These are phyloP conservation scores for Drosophila niveifrons DNA, from an alignment of 2,888 invertebrate species.

Conservation along the genomic window DNA sequence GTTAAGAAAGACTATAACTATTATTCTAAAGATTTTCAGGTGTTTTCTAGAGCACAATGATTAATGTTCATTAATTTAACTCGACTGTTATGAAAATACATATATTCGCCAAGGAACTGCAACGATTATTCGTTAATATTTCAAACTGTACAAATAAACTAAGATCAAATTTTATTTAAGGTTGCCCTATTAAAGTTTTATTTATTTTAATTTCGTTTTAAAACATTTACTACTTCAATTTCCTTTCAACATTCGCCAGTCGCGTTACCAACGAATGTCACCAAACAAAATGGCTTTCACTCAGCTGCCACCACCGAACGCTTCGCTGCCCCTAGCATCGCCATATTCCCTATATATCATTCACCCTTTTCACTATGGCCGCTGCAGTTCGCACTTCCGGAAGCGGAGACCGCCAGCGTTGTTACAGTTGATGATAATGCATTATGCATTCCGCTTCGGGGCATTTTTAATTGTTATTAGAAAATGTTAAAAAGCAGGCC, in stretches of 20 bases:
- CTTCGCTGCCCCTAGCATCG: slow-evolving; percentile 48
- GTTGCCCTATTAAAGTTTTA: background rate
- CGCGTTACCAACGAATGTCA: slow-evolving; percentile 26
- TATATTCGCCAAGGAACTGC: no score
- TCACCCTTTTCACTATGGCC: slow-evolving; percentile 34
- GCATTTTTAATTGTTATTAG: slow-evolving; percentile 68
- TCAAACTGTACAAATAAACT: no score
- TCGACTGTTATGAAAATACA: no score
- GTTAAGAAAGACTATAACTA: no score
- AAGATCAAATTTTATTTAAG: no score
- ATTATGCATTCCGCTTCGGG: slow-evolving; percentile 62
- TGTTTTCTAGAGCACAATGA: no score
- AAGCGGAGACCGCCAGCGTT: slow-evolving; percentile 61
- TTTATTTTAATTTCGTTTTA: background rate
- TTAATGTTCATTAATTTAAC: no score
- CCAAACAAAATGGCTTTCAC: slow-evolving; percentile 50
- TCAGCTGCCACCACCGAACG: slow-evolving; percentile 40
- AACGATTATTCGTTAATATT: no score
- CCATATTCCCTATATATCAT: slow-evolving; percentile 42
- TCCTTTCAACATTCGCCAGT: background rate
- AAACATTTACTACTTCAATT: slow-evolving; percentile 3
- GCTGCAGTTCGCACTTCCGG: slow-evolving; percentile 57
- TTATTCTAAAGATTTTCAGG: no score
- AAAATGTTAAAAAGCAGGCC: slow-evolving; percentile 27
- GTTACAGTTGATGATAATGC: slow-evolving; percentile 70